A percentile compares a stretch with the other conserved stretches of the same genome.
Evolutionary conservation across 2,797 vertebrate genomes (phyloP).

Genomic region (Melanotaenia trifasciata): DNA sequence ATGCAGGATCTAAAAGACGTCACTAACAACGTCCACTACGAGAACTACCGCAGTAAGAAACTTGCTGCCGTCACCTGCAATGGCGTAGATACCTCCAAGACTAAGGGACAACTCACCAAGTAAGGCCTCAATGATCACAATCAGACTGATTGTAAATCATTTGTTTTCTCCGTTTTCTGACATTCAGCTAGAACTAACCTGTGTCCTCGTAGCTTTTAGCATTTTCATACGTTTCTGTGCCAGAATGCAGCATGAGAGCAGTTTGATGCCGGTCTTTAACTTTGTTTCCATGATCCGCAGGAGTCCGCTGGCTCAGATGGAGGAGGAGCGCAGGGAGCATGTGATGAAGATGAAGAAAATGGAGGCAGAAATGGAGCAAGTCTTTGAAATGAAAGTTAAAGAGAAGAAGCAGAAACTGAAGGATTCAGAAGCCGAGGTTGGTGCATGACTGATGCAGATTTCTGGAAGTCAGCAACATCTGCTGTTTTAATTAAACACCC

Average conservation of each 20-base stretch:
- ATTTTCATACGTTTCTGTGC: too few relatives aligned
- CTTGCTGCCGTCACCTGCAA: slow-evolving; percentile 85
- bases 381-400: slow-evolving; percentile 88
- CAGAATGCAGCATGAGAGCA: neutral
- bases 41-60: slow-evolving; percentile 86
- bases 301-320: slow-evolving; percentile 87
- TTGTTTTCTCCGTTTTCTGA: too few relatives aligned
- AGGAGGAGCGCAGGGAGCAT: slow-evolving; percentile 85
- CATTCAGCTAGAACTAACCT: too few relatives aligned
- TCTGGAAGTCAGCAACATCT: too few relatives aligned
- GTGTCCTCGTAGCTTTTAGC: too few relatives aligned
- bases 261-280: neutral
- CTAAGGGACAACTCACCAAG: slow-evolving; percentile 85
- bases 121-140: slow-evolving; percentile 35
- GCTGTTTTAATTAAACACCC: too few relatives aligned
- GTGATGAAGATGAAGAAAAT: slow-evolving; percentile 88
- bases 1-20: slow-evolving; percentile 87
- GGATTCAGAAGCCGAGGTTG: slow-evolving; percentile 86
- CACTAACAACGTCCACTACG: slow-evolving; percentile 86
- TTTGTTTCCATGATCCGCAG: slow-evolving; percentile 47
- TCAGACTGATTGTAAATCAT: too few relatives aligned
- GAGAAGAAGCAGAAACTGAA: slow-evolving; percentile 88
- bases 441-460: neutral
- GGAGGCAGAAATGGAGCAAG: slow-evolving; percentile 87
- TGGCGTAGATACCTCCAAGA: slow-evolving; percentile 80